Evolutionary conservation across 2,888 invertebrate species (phyloP).

Genomic region (Oligia strigilis): DNA sequence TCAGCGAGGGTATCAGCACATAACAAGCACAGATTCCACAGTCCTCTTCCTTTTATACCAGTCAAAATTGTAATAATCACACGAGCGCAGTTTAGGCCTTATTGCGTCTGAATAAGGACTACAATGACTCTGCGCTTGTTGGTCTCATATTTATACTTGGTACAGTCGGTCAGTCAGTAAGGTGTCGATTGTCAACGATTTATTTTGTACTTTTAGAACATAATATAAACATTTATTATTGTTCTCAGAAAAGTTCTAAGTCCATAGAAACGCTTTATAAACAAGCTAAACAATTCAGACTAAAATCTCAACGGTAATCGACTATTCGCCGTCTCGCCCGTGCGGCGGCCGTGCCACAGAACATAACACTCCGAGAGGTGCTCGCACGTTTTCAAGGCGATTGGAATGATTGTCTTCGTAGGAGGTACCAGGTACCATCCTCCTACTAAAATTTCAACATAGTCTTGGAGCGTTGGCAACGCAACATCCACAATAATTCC

Average conservation of each 20-base stretch:
- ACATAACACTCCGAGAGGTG: background rate
- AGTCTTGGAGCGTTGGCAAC: background rate
- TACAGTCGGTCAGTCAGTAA: constrained; percentile 26
- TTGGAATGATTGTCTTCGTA: background rate
- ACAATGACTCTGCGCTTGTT: background rate
- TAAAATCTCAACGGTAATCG: background rate
- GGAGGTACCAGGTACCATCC: background rate
- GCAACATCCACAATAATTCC: background rate
- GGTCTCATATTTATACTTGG: background rate
- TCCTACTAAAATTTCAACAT: background rate
- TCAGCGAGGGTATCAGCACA: background rate
- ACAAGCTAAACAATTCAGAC: constrained; percentile 2
- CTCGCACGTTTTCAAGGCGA: background rate
- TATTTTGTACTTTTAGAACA: constrained; percentile 7
- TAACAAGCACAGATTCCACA: constrained; percentile 27
- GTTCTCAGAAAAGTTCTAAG: constrained; percentile 2
- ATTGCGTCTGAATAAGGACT: constrained; percentile 9
- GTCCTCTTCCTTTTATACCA: constrained; percentile 33
- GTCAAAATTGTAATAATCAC: background rate
- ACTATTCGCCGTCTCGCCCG: background rate
- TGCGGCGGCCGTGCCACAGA: background rate
- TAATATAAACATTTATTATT: constrained; percentile 2
- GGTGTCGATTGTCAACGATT: constrained; percentile 2
- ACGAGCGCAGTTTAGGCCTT: constrained; percentile 12
- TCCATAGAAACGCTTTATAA: background rate